These are phyloP conservation scores for Seriola dumerili DNA, from an alignment of 2,113 vertebrate species.

Conservation along the genomic window DNA sequence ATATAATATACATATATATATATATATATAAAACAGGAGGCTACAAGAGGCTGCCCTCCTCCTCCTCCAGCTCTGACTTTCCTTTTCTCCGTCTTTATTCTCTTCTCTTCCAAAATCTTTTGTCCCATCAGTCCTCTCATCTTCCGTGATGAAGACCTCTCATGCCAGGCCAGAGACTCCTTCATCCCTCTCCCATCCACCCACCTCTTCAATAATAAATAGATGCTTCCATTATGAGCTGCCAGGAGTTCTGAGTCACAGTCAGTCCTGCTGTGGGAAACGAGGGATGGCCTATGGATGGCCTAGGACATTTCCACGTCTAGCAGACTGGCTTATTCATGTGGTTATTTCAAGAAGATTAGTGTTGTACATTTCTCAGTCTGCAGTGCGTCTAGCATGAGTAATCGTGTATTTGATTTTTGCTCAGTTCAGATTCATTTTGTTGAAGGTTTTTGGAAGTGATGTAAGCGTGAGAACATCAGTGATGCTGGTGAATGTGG, in stretches of 20 bases:
- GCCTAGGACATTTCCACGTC: conserved; percentile 5
- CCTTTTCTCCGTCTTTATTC: not conserved
- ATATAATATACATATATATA: too few species aligned
- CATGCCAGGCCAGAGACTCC: conserved; percentile 54
- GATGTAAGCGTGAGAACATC: not conserved
- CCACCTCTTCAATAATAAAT: conserved; percentile 88
- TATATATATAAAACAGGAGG: too few species aligned
- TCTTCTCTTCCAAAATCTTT: conserved; percentile 1
- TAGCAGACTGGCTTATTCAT: conserved; percentile 13
- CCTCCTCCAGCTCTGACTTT: not conserved
- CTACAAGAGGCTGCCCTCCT: too few species aligned
- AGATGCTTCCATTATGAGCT: conserved; percentile 86
- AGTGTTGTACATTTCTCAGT: not conserved
- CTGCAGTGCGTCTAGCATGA: not conserved
- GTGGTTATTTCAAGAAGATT: conserved; percentile 2
- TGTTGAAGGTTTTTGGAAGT: not conserved
- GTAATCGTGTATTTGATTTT: not conserved
- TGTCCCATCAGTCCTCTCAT: conserved; percentile 16
- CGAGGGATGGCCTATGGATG: not conserved
- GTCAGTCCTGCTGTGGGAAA: conserved; percentile 73
- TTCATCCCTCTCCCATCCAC: conserved; percentile 54
- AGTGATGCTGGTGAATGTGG: not conserved
- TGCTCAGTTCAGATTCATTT: not conserved
- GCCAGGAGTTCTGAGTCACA: conserved; percentile 70
- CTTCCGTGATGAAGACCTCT: conserved; percentile 46